Evolutionary conservation across 2,113 vertebrate species (phyloP).

Genomic region (Aramus guarauna): DNA sequence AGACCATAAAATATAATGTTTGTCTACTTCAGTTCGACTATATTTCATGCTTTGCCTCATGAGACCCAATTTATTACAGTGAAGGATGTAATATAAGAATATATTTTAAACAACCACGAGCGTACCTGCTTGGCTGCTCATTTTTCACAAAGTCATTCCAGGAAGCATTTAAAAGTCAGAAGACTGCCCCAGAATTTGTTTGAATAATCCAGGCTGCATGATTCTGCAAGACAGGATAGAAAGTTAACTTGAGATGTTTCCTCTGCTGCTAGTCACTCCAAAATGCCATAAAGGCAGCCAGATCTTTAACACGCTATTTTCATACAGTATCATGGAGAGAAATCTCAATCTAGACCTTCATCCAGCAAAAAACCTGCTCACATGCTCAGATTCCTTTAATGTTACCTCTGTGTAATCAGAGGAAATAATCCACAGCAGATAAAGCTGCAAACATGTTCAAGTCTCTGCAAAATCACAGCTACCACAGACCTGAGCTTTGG

Average conservation of each 20-base stretch:
- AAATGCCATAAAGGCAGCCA: not conserved
- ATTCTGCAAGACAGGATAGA: not conserved
- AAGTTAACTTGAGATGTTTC: not conserved
- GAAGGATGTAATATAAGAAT: not conserved
- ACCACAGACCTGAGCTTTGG: not conserved
- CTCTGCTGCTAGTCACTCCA: not conserved
- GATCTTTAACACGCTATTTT: not conserved
- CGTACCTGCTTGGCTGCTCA: constrained; percentile 16
- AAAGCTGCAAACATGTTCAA: not conserved
- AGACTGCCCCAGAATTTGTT: not conserved
- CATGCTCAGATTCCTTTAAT: not conserved
- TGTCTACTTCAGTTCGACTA: not conserved
- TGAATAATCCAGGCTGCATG: not conserved
- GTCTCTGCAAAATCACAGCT: not conserved
- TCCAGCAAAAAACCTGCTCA: not conserved
- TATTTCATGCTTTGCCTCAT: constrained; percentile 14
- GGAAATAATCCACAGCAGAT: not conserved
- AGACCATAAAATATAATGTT: not conserved
- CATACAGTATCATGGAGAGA: rapidly evolving
- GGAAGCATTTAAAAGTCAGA: not conserved
- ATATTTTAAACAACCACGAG: not conserved
- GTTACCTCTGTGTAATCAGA: not conserved
- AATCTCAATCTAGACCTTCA: not conserved
- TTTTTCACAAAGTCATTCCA: constrained; percentile 13
- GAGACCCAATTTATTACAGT: not conserved